Percentiles rank a stretch among this genome's conserved stretches.
These are phyloP conservation scores for Pelochelys cantorii DNA, from an alignment of 2,797 vertebrate species.

Conservation along the genomic window DNA sequence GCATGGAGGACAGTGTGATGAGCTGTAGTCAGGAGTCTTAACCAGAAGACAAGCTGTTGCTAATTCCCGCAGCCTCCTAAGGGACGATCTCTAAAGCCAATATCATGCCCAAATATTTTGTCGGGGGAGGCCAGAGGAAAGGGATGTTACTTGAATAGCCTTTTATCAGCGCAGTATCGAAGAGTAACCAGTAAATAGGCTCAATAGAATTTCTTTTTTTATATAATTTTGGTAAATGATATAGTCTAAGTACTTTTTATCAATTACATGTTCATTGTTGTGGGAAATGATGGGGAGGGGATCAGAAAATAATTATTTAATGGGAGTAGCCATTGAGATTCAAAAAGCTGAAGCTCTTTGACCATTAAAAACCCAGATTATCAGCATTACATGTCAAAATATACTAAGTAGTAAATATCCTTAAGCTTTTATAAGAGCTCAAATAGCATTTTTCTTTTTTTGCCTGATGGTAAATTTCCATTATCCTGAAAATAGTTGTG, in stretches of 20 bases:
- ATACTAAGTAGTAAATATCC: not conserved
- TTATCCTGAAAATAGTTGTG: not conserved
- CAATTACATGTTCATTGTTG: not conserved
- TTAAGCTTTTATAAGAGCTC: not conserved
- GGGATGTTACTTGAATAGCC: not conserved
- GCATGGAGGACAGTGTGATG: not conserved
- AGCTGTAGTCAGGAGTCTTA: not conserved
- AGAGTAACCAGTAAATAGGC: rapidly evolving
- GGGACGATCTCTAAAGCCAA: not conserved
- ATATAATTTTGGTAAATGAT: not conserved
- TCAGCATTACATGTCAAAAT: not conserved
- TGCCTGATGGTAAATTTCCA: not conserved
- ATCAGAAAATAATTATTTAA: not conserved
- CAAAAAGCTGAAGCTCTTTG: not conserved
- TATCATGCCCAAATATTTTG: not conserved
- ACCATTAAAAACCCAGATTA: not conserved
- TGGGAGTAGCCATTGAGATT: not conserved
- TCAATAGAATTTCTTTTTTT: not conserved
- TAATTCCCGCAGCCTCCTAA: not conserved
- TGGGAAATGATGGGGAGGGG: not conserved
- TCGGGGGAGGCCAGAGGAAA: not conserved
- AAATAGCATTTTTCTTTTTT: not conserved
- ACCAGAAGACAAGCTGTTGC: not conserved
- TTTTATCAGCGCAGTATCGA: not conserved
- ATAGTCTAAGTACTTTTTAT: not conserved